phyloP scores from a whole-genome alignment of 2,797 vertebrate species.

The Arctocebus calabarensis region DNA sequence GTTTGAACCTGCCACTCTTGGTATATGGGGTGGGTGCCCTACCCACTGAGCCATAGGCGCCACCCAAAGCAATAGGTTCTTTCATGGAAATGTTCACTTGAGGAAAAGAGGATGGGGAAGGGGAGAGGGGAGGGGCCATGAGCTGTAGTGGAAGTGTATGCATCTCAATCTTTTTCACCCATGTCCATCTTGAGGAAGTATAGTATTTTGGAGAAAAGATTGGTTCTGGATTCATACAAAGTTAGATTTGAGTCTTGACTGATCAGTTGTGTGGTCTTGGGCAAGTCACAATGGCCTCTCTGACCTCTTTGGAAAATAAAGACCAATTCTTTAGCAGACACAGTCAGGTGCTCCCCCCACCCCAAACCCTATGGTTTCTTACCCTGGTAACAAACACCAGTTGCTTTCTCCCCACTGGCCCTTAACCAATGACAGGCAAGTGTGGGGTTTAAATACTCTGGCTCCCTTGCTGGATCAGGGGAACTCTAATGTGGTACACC shows the following conservation, averaged over 20 bases:
- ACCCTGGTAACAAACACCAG: background rate
- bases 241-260: constrained; percentile 3
- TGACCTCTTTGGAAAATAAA: background rate
- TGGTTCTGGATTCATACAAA: background rate
- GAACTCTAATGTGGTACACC: background rate
- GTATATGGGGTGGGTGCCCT: no score
- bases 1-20: no score
- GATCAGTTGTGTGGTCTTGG: background rate
- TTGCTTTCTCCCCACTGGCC: background rate
- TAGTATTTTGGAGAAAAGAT: background rate
- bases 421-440: background rate
- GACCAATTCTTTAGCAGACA: background rate
- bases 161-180: background rate
- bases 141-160: background rate
- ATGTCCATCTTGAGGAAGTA: background rate
- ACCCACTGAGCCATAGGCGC: no score
- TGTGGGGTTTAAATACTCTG: background rate
- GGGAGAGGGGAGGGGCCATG: background rate
- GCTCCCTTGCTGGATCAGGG: background rate
- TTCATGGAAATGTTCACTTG: background rate
- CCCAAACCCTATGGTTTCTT: background rate
- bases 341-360: background rate
- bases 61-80: no score
- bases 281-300: background rate
- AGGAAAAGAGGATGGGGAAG: background rate